A percentile compares a stretch with the other conserved stretches of the same genome.
Conservation (phyloP, 2,113 vertebrate genomes). For the Ammodytes dubius region DNA sequence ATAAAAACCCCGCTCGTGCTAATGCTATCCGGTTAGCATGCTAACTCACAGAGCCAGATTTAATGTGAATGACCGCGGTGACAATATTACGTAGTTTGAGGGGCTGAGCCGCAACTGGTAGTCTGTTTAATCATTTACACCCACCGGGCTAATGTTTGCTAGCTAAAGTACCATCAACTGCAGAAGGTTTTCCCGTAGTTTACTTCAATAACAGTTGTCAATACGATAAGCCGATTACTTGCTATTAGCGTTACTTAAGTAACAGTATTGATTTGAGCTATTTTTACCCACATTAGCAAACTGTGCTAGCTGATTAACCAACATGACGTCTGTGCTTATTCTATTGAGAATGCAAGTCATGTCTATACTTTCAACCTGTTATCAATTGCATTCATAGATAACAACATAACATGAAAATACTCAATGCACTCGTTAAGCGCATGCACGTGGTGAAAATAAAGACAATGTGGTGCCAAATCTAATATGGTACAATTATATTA, state of each 20-base stretch:
- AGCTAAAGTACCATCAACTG: neutral
- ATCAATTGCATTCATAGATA: rapidly evolving
- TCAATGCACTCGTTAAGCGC: no score
- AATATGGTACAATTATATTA: neutral
- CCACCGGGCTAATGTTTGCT: neutral
- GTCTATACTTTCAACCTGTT: neutral
- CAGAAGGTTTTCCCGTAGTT: rapidly evolving
- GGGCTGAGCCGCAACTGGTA: neutral
- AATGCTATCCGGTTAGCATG: slow-evolving; percentile 59
- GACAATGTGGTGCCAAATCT: rapidly evolving
- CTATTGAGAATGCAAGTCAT: neutral
- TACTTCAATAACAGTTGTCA: neutral
- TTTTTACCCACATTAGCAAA: neutral
- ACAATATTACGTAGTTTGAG: neutral
- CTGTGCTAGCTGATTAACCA: neutral
- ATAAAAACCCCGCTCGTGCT: neutral
- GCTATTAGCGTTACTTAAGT: neutral
- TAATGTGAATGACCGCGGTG: slow-evolving; percentile 55
- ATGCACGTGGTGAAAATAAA: neutral
- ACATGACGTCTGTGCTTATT: neutral
- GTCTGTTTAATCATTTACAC: neutral
- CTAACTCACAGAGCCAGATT: slow-evolving; percentile 19
- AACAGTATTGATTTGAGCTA: neutral
- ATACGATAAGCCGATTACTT: slow-evolving; percentile 43
- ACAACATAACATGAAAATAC: neutral